phyloP scores from a whole-genome alignment of 53 echinoderm and acorn worm genomes.

The Temnopleurus reevesii region DNA sequence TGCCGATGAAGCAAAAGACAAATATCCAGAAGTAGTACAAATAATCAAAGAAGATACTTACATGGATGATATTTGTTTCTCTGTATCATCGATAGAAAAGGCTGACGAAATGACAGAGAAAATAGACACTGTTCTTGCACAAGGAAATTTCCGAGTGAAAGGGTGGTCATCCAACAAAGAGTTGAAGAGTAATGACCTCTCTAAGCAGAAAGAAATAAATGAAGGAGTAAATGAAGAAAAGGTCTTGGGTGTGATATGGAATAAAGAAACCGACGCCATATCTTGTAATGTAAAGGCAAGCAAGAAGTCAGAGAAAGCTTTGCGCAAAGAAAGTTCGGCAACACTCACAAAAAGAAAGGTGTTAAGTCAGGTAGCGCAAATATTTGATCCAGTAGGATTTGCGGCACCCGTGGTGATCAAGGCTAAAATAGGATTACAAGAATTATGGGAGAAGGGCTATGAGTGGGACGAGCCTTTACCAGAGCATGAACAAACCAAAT shows the following conservation, averaged over 20 bases:
- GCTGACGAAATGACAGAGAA: too few relatives aligned
- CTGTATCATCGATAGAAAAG: conserved; percentile 20
- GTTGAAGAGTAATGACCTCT: conserved; percentile 6
- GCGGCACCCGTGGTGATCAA: too few relatives aligned
- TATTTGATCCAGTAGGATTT: too few relatives aligned
- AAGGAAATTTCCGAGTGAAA: conserved; percentile 66
- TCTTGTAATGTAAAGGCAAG: conserved; percentile 34
- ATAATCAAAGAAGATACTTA: conserved; percentile 41
- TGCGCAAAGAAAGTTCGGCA: too few relatives aligned
- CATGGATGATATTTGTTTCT: conserved; percentile 65
- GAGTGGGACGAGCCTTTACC: too few relatives aligned
- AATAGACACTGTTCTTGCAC: conserved; percentile 30
- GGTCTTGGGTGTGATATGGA: conserved; percentile 66
- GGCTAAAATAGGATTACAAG: too few relatives aligned
- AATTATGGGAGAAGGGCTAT: too few relatives aligned
- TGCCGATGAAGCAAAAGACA: conserved; percentile 42
- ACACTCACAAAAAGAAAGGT: too few relatives aligned
- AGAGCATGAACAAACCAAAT: too few relatives aligned
- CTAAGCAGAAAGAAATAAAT: background rate
- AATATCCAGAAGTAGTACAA: conserved; percentile 32
- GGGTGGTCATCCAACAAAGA: conserved; percentile 50
- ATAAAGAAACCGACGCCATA: conserved; percentile 21
- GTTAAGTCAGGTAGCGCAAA: too few relatives aligned
- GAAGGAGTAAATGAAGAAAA: too few relatives aligned
- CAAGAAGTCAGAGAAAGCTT: too few relatives aligned